Conservation (phyloP, 2,113 vertebrate genomes). For the Saimiri boliviensis region DNA sequence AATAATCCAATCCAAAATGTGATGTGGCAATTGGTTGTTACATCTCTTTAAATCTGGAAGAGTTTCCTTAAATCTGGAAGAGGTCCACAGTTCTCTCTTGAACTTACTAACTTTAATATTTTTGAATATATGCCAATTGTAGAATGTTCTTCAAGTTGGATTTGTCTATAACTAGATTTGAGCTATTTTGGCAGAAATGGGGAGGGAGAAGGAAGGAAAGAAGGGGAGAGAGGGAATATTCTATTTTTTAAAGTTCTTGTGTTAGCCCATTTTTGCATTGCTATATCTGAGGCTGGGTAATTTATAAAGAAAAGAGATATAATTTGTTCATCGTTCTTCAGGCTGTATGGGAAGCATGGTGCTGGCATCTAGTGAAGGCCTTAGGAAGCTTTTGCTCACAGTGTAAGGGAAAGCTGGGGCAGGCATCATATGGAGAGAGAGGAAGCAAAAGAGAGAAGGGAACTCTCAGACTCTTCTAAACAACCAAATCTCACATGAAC, state of each 20-base stretch:
- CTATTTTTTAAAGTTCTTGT: neutral
- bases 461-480: too few relatives aligned
- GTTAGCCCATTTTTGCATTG: too few relatives aligned
- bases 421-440: too few relatives aligned
- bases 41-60: neutral
- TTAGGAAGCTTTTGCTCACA: too few relatives aligned
- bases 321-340: too few relatives aligned
- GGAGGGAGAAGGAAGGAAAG: neutral
- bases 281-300: too few relatives aligned
- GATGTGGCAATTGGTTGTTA: neutral
- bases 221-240: neutral
- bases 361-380: too few relatives aligned
- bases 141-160: neutral
- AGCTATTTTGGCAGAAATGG: neutral
- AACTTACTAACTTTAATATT: neutral
- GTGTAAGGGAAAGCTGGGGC: too few relatives aligned
- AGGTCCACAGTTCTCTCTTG: neutral
- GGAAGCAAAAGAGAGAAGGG: too few relatives aligned
- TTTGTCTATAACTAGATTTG: neutral
- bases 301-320: too few relatives aligned
- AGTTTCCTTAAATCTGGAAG: neutral
- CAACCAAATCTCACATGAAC: too few relatives aligned
- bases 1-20: neutral
- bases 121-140: neutral
- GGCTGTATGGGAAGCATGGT: too few relatives aligned